These are phyloP conservation scores for Maylandia zebra DNA, from an alignment of 2,113 vertebrate species.

Conservation along the genomic window DNA sequence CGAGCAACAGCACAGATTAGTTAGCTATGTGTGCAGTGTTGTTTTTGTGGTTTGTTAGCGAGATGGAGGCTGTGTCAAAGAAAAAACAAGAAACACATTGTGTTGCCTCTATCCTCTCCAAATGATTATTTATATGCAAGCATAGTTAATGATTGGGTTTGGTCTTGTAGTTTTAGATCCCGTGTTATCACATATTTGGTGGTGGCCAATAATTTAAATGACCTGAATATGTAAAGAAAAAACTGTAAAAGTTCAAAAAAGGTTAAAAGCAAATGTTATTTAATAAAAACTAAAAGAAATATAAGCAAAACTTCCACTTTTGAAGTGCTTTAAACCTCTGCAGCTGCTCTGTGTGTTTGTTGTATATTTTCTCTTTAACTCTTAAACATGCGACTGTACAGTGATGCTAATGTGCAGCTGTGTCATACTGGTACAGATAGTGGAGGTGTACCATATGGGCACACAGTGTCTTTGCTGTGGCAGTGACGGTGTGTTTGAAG, in stretches of 20 bases:
- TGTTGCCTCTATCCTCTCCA: neutral
- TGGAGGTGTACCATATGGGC: neutral
- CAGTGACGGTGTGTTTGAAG: conserved; percentile 30
- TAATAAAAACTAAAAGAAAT: neutral
- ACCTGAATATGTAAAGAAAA: neutral
- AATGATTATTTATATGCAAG: neutral
- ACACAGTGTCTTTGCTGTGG: conserved; percentile 4
- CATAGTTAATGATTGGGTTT: neutral
- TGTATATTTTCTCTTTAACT: neutral
- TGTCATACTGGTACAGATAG: neutral
- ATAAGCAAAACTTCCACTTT: neutral
- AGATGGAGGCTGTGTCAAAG: neutral
- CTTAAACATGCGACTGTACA: neutral
- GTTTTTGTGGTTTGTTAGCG: neutral
- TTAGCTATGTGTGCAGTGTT: neutral
- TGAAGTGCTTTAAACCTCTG: neutral
- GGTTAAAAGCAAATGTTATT: neutral
- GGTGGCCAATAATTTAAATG: neutral
- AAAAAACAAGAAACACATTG: neutral
- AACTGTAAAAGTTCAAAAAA: neutral
- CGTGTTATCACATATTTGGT: neutral
- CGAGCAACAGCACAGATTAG: neutral
- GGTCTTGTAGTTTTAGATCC: neutral
- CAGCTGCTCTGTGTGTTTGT: neutral
- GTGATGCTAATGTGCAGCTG: conserved; percentile 4